These are phyloP conservation scores for Nymphalis io DNA, from an alignment of 1,140 invertebrate genomes.

Conservation along the genomic window DNA sequence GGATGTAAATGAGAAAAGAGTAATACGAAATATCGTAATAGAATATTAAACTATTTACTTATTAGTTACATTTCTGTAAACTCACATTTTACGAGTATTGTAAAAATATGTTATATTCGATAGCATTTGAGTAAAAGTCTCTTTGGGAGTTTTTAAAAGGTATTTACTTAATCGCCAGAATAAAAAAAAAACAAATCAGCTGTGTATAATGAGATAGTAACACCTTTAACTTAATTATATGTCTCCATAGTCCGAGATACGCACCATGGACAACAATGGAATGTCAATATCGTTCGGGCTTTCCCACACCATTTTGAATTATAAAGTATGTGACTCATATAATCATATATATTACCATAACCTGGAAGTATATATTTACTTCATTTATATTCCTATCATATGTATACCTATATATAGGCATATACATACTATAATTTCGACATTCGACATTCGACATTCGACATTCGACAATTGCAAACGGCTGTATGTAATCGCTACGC, in stretches of 20 bases:
- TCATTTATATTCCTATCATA: slow-evolving; percentile 10
- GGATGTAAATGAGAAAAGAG: too few species aligned
- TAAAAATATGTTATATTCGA: background rate
- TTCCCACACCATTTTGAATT: slow-evolving; percentile 48
- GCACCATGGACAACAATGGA: slow-evolving; percentile 45
- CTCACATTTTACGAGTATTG: too few species aligned
- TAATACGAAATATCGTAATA: too few species aligned
- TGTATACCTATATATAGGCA: background rate
- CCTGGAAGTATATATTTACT: slow-evolving; percentile 4
- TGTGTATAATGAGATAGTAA: background rate
- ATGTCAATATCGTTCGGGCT: slow-evolving; percentile 59
- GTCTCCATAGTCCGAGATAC: slow-evolving; percentile 31
- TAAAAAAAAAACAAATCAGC: background rate
- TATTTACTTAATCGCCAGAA: background rate
- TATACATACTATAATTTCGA: too few species aligned
- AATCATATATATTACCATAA: slow-evolving; percentile 10
- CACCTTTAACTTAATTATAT: slow-evolving; percentile 49
- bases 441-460: too few species aligned
- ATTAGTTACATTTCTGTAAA: too few species aligned
- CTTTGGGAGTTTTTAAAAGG: background rate
- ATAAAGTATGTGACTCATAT: slow-evolving; percentile 14
- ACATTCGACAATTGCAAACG: too few species aligned
- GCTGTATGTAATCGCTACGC: too few species aligned
- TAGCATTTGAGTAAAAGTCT: background rate
- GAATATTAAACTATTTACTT: too few species aligned